Conservation (phyloP, 2,113 vertebrate genomes). For the Smithornis capensis region DNA sequence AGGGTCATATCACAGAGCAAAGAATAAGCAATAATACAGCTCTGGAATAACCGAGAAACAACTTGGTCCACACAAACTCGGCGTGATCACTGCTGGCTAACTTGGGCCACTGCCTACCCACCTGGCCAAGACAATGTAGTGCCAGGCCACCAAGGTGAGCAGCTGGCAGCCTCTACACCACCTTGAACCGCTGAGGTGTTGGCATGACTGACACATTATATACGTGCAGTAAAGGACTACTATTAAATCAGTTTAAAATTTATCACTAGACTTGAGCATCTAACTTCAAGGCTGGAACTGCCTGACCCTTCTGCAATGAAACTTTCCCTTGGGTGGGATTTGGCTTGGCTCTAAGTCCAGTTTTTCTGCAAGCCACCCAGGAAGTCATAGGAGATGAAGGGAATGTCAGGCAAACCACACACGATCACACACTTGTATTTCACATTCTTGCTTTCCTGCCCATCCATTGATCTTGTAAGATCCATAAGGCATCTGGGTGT, state of each 20-base stretch:
- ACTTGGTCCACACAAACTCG: background rate
- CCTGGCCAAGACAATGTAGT: background rate
- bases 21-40: background rate
- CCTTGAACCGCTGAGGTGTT: background rate
- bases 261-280: background rate
- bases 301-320: background rate
- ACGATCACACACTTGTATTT: background rate
- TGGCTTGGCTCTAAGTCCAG: background rate
- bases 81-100: background rate
- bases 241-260: background rate
- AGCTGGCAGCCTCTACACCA: background rate
- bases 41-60: background rate
- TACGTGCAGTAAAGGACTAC: background rate
- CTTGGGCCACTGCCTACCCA: background rate
- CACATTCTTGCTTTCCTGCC: background rate
- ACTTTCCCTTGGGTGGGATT: background rate
- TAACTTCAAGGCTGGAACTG: background rate
- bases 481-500: background rate
- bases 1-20: background rate
- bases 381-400: background rate
- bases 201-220: background rate
- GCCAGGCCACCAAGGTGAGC: background rate
- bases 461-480: constrained; percentile 2
- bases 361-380: background rate
- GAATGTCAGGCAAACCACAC: background rate